A percentile compares a stretch with the other conserved stretches of the same genome.
phyloP scores from a whole-genome alignment of 1,140 invertebrate genomes.

The Saxidomus purpurata region DNA sequence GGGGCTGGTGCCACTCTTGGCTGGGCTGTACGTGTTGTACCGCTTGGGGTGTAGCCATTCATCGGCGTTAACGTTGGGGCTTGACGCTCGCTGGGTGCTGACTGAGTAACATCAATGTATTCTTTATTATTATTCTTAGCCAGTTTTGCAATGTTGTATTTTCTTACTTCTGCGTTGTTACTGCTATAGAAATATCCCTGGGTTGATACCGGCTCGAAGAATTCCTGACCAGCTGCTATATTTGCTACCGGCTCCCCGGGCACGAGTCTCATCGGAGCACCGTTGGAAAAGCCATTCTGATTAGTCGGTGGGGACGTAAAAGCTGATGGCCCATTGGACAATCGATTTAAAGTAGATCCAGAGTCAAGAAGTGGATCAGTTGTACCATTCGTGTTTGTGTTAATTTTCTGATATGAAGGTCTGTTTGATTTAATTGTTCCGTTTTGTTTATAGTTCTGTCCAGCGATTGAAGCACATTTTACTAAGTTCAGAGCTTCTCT shows the following conservation, averaged over 20 bases:
- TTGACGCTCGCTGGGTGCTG: not conserved
- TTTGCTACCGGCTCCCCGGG: slow-evolving; percentile 61
- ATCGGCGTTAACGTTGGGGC: slow-evolving; percentile 29
- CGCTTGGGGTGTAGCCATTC: not conserved
- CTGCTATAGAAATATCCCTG: slow-evolving; percentile 83
- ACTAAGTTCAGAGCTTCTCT: slow-evolving; percentile 84
- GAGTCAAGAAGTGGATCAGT: slow-evolving; percentile 19
- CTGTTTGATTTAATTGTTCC: slow-evolving; percentile 11
- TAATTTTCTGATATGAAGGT: not conserved
- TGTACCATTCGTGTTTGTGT: slow-evolving; percentile 6
- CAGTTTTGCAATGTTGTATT: slow-evolving; percentile 76
- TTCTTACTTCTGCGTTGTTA: slow-evolving; percentile 76
- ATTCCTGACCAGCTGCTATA: slow-evolving; percentile 76
- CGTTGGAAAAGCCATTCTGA: slow-evolving; percentile 29
- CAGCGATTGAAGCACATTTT: slow-evolving; percentile 79
- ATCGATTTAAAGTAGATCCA: not conserved
- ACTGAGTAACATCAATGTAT: not conserved
- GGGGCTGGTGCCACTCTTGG: not conserved
- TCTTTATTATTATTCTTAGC: not conserved
- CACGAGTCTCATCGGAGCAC: slow-evolving; percentile 67
- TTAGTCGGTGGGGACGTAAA: not conserved
- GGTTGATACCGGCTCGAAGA: slow-evolving; percentile 76
- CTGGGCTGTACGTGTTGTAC: not conserved
- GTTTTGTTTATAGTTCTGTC: slow-evolving; percentile 73
- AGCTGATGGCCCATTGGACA: slow-evolving; percentile 14